Evolutionary conservation across 2,888 invertebrate species (phyloP).

Genomic region (Deilephila elpenor): DNA sequence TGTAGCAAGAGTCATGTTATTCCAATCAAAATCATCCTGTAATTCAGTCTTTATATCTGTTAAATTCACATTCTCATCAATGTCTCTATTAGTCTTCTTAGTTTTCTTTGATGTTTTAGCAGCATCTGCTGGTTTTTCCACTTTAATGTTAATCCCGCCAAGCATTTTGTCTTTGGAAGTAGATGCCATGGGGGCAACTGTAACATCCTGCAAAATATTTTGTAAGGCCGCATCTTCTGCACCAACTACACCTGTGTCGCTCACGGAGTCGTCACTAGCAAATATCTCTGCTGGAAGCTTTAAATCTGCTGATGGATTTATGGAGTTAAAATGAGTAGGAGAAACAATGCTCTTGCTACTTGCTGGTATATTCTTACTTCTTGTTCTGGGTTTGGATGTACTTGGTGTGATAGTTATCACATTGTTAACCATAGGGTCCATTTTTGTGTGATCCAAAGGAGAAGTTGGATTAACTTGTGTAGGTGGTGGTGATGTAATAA

Average conservation of each 20-base stretch:
- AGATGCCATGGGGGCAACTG: slow-evolving; percentile 48
- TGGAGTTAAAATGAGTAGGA: slow-evolving; percentile 62
- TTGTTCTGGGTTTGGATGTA: slow-evolving; percentile 57
- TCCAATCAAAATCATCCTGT: slow-evolving; percentile 79
- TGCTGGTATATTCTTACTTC: slow-evolving; percentile 42
- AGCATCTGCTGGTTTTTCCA: slow-evolving; percentile 60
- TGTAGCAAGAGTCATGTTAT: slow-evolving; percentile 78
- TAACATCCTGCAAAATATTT: slow-evolving; percentile 59
- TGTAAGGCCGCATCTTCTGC: slow-evolving; percentile 61
- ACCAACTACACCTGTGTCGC: slow-evolving; percentile 65
- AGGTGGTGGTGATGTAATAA: slow-evolving; percentile 62
- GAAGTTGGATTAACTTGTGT: slow-evolving; percentile 51
- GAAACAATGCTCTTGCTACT: slow-evolving; percentile 55
- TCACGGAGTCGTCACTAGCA: slow-evolving; percentile 79
- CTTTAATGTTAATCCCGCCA: slow-evolving; percentile 76
- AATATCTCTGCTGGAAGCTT: slow-evolving; percentile 81
- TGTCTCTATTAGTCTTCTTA: slow-evolving; percentile 61
- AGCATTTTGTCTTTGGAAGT: slow-evolving; percentile 73
- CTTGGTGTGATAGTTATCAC: slow-evolving; percentile 53
- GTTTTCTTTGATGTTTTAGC: slow-evolving; percentile 57
- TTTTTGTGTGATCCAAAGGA: slow-evolving; percentile 47
- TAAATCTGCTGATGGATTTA: slow-evolving; percentile 73
- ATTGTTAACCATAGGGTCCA: slow-evolving; percentile 53
- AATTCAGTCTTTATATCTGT: slow-evolving; percentile 80
- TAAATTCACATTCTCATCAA: slow-evolving; percentile 57